Conservation (phyloP, 2,888 invertebrate genomes). For the Chloroclysta siterata region DNA sequence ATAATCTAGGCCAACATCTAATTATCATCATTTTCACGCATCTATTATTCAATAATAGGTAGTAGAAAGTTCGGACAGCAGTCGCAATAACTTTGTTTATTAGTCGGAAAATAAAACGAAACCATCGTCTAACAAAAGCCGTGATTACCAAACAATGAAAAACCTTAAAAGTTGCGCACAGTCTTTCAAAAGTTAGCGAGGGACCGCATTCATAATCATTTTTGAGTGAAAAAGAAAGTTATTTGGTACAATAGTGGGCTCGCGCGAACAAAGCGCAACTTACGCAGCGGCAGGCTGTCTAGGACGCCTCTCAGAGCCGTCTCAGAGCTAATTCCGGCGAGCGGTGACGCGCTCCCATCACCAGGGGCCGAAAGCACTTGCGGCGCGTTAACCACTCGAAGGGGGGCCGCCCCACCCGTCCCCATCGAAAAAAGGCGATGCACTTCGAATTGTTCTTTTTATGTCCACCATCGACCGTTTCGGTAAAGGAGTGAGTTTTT, state of each 20-base stretch:
- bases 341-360: constrained; percentile 24
- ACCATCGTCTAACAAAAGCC: constrained; percentile 1
- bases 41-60: too few species aligned
- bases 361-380: constrained; percentile 69
- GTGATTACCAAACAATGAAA: constrained; percentile 9
- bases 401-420: constrained; percentile 60
- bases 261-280: constrained; percentile 29
- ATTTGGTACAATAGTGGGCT: constrained; percentile 18
- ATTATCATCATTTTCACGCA: too few species aligned
- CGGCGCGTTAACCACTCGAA: constrained; percentile 72
- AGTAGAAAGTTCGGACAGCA: background rate
- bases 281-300: constrained; percentile 41
- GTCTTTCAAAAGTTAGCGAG: constrained; percentile 2
- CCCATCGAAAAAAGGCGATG: constrained; percentile 83
- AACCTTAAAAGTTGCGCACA: constrained; percentile 1
- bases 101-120: background rate
- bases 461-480: constrained; percentile 83
- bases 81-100: background rate
- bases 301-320: constrained; percentile 57
- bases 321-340: constrained; percentile 45
- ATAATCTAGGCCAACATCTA: too few species aligned
- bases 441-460: constrained; percentile 83
- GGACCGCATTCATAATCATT: constrained; percentile 20
- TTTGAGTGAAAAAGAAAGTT: constrained; percentile 20
- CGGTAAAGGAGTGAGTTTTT: constrained; percentile 80